Evolutionary conservation across 2,113 vertebrate species (phyloP).

Genomic region (Paracanthobrama guichenoti): DNA sequence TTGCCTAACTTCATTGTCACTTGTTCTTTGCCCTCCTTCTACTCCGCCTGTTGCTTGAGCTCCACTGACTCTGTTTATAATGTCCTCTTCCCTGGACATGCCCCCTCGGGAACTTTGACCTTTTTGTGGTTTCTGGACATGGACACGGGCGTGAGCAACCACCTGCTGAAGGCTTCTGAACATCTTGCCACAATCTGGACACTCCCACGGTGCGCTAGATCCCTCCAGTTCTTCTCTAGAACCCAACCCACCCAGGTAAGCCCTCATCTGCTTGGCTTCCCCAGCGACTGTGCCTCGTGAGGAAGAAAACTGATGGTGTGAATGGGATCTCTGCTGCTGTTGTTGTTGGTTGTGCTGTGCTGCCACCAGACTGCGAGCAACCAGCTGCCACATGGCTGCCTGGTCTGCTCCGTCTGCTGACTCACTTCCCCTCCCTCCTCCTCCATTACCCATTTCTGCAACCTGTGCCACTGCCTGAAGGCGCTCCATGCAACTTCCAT

Average conservation of each 20-base stretch:
- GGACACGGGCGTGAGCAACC: constrained; percentile 76
- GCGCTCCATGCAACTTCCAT: constrained; percentile 84
- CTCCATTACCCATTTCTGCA: constrained; percentile 75
- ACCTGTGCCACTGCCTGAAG: constrained; percentile 83
- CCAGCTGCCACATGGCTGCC: constrained; percentile 78
- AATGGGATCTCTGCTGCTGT: constrained; percentile 62
- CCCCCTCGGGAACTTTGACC: constrained; percentile 24
- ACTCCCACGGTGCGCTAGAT: constrained; percentile 73
- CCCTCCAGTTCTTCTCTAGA: constrained; percentile 63
- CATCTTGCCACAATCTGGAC: constrained; percentile 78
- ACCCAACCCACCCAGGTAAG: constrained; percentile 71
- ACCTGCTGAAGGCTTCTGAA: constrained; percentile 78
- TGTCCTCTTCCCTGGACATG: constrained; percentile 52
- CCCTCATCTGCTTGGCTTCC: constrained; percentile 72
- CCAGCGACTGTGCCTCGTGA: constrained; percentile 65
- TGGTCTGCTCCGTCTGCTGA: constrained; percentile 66
- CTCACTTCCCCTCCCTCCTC: constrained; percentile 54
- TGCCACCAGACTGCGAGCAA: constrained; percentile 75
- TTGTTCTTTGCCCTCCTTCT: constrained; percentile 45
- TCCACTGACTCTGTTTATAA: constrained; percentile 54
- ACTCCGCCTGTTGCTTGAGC: constrained; percentile 55
- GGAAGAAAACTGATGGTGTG: constrained; percentile 62
- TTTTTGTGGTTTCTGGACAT: constrained; percentile 70
- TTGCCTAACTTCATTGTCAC: constrained; percentile 58
- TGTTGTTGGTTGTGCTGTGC: constrained; percentile 71